These are phyloP conservation scores for Hippolais icterina DNA, from an alignment of 2,113 vertebrate genomes.

Conservation along the genomic window DNA sequence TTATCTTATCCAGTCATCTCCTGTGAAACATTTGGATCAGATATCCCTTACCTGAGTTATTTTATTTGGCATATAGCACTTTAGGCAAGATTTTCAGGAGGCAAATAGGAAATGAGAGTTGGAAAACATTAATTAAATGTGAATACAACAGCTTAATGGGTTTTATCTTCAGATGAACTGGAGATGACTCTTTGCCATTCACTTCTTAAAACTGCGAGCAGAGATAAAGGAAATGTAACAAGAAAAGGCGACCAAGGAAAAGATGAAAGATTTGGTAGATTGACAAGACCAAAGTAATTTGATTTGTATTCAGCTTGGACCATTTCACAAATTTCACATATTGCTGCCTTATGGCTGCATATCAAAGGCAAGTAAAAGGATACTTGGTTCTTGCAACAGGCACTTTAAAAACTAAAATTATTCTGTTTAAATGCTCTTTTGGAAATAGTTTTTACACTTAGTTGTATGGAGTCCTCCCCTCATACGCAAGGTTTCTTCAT, in stretches of 20 bases:
- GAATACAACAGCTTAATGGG: constrained; percentile 69
- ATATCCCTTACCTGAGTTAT: constrained; percentile 63
- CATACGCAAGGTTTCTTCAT: not conserved
- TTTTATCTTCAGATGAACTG: constrained; percentile 66
- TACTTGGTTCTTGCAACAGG: not conserved
- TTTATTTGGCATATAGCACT: constrained; percentile 64
- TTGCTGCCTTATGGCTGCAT: not conserved
- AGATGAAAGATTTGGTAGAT: constrained; percentile 56
- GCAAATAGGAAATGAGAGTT: constrained; percentile 70
- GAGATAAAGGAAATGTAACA: constrained; percentile 64
- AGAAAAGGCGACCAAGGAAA: constrained; percentile 34
- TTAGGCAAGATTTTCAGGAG: constrained; percentile 60
- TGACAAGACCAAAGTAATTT: constrained; percentile 62
- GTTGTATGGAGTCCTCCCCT: not conserved
- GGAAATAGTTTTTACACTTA: not conserved
- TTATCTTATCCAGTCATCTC: constrained; percentile 63
- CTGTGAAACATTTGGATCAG: constrained; percentile 60
- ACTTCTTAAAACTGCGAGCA: constrained; percentile 52
- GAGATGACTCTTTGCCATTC: constrained; percentile 63
- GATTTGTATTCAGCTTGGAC: constrained; percentile 34
- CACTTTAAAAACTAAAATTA: not conserved
- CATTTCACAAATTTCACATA: constrained; percentile 9
- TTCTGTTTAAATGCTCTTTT: not conserved
- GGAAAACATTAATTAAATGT: constrained; percentile 72
- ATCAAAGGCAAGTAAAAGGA: not conserved